Evolutionary conservation across 1,140 invertebrate genomes (phyloP).

Genomic region (Aphaenogaster floridana): DNA sequence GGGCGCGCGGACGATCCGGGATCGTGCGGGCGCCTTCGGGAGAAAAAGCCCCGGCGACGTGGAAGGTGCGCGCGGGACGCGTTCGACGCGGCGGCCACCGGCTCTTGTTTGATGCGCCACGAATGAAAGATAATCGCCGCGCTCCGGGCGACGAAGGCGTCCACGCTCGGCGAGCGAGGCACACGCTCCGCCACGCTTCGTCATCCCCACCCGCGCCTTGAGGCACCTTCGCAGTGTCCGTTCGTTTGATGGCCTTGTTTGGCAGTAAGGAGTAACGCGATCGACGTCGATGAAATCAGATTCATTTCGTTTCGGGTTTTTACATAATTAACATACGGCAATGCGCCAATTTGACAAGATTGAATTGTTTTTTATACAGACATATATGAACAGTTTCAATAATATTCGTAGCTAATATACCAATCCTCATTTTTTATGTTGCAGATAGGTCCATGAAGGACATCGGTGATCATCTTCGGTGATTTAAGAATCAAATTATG

Average conservation of each 20-base stretch:
- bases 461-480: not conserved
- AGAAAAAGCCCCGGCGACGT: slow-evolving; percentile 3
- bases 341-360: not conserved
- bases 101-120: slow-evolving; percentile 80
- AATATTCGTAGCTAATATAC: not conserved
- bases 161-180: slow-evolving; percentile 79
- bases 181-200: slow-evolving; percentile 84
- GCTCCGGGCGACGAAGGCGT: slow-evolving; percentile 80
- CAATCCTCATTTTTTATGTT: not conserved
- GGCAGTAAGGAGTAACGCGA: slow-evolving; percentile 31
- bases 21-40: slow-evolving; percentile 23
- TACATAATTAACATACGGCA: not conserved
- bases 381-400: not conserved
- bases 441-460: not conserved
- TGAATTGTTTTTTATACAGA: not conserved
- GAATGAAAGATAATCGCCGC: slow-evolving; percentile 83
- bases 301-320: not conserved
- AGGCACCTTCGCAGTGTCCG: slow-evolving; percentile 56
- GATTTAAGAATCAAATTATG: slow-evolving; percentile 4
- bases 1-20: slow-evolving; percentile 33
- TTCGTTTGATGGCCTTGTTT: slow-evolving; percentile 52
- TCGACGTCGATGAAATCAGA: slow-evolving; percentile 13
- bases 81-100: slow-evolving; percentile 40
- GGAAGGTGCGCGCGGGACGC: slow-evolving; percentile 16
- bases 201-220: slow-evolving; percentile 76